Percentiles rank a stretch among this genome's conserved stretches.
phyloP scores from a whole-genome alignment of 2,888 invertebrate species.

The Lypha dubia region DNA sequence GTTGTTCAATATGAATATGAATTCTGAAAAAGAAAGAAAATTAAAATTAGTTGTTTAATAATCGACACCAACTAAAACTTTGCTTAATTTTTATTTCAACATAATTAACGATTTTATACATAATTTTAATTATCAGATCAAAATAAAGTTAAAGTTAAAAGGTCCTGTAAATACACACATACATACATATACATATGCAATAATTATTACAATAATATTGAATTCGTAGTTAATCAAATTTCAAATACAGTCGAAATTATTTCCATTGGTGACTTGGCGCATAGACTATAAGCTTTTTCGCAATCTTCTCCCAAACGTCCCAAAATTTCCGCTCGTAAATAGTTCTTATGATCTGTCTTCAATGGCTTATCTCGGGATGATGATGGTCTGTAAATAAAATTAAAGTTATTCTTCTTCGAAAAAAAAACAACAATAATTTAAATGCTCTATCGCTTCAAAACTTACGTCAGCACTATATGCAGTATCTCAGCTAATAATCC shows the following conservation, averaged over 20 bases:
- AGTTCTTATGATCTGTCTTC: constrained; percentile 87
- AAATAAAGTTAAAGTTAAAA: too few species aligned
- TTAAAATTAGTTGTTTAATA: too few species aligned
- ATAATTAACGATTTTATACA: too few species aligned
- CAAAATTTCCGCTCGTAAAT: constrained; percentile 87
- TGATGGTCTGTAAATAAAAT: constrained; percentile 85
- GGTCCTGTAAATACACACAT: too few species aligned
- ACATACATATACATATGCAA: too few species aligned
- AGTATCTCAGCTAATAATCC: constrained; percentile 90
- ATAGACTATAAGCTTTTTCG: constrained; percentile 75
- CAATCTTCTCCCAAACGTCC: constrained; percentile 84
- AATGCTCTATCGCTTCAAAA: not conserved
- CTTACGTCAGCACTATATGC: constrained; percentile 90
- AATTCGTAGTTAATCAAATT: constrained; percentile 13
- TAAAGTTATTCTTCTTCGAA: not conserved
- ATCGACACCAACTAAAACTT: too few species aligned
- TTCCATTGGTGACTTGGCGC: constrained; percentile 78
- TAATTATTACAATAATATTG: too few species aligned
- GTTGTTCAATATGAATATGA: too few species aligned
- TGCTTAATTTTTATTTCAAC: too few species aligned
- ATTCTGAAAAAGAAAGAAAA: too few species aligned
- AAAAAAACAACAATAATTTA: not conserved
- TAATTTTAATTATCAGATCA: too few species aligned
- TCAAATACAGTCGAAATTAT: constrained; percentile 76
- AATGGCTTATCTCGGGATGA: constrained; percentile 86